Evolutionary conservation across 2,797 vertebrate genomes (phyloP).

Genomic region (Babyrousa celebensis): DNA sequence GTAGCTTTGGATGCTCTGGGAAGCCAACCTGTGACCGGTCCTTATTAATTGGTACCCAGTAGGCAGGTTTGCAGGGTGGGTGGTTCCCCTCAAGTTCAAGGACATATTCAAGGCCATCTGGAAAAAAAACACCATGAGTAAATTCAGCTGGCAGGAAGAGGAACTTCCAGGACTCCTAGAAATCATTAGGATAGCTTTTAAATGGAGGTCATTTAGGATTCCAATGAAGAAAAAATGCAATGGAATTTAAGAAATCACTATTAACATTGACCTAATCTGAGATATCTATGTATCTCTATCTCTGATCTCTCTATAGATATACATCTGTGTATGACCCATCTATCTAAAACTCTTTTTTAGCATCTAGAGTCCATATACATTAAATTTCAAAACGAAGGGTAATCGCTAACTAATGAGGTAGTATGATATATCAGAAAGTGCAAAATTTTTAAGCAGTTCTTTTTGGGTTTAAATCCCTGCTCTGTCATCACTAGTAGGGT

Average conservation of each 20-base stretch:
- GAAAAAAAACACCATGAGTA: background rate
- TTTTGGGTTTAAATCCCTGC: background rate
- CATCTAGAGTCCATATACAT: background rate
- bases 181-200: background rate
- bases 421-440: background rate
- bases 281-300: background rate
- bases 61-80: background rate
- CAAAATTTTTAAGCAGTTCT: background rate
- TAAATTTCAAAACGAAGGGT: background rate
- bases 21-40: background rate
- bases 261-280: background rate
- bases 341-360: background rate
- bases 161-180: background rate
- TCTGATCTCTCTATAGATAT: too few species aligned
- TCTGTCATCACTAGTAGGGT: background rate
- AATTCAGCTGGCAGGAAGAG: background rate
- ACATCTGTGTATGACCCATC: too few species aligned
- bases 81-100: background rate
- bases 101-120: background rate
- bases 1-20: background rate
- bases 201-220: background rate
- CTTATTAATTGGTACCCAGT: background rate
- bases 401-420: conserved; percentile 4
- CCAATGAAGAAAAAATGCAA: background rate
- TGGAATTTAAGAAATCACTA: background rate